A percentile compares a stretch with the other conserved stretches of the same genome.
These are phyloP conservation scores for Brachyalestes nurse DNA, from an alignment of 2,797 vertebrate species.

Conservation along the genomic window DNA sequence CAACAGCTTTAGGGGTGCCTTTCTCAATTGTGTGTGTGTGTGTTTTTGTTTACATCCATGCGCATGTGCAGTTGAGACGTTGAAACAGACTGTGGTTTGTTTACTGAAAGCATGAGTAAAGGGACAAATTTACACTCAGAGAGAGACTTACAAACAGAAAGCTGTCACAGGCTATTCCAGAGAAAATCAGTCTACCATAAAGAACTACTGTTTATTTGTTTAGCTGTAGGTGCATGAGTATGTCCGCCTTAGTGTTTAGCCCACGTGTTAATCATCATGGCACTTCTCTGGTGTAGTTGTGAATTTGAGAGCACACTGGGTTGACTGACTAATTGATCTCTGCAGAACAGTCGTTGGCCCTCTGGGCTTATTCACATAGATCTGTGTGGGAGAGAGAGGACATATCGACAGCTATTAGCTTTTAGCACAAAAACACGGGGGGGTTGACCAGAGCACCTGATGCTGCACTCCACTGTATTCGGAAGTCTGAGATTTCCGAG, in stretches of 20 bases:
- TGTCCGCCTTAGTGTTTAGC: background rate
- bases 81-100: constrained; percentile 73
- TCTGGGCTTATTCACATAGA: constrained; percentile 57
- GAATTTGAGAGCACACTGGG: background rate
- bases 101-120: constrained; percentile 58
- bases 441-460: background rate
- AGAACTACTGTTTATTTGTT: constrained; percentile 7
- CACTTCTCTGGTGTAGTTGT: background rate
- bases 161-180: constrained; percentile 58
- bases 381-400: constrained; percentile 67
- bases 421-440: background rate
- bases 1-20: constrained; percentile 21
- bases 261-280: constrained; percentile 18
- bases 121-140: constrained; percentile 60
- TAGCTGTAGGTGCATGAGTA: constrained; percentile 25
- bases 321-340: constrained; percentile 63
- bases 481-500: background rate
- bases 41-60: no score
- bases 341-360: constrained; percentile 12
- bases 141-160: constrained; percentile 41
- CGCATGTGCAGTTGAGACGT: background rate
- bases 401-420: constrained; percentile 60
- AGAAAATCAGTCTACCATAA: constrained; percentile 8
- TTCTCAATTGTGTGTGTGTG: constrained; percentile 35
- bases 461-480: background rate